Conservation (phyloP, 2,113 vertebrate species). For the Tauraco erythrolophus region DNA sequence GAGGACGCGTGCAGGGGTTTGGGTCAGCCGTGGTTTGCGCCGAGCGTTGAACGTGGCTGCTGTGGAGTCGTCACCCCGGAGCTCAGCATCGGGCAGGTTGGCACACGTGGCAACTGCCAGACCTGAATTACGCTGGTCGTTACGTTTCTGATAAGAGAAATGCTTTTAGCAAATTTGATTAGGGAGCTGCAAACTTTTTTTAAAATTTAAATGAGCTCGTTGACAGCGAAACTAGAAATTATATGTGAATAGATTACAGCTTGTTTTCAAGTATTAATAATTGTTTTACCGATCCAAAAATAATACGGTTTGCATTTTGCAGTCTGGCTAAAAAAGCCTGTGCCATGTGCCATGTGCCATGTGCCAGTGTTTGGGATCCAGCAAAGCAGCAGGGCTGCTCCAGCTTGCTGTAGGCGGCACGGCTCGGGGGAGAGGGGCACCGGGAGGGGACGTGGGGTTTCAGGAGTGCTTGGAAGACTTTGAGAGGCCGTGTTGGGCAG, state of each 20-base stretch:
- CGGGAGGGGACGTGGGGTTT: not conserved
- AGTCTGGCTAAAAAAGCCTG: not conserved
- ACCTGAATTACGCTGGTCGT: not conserved
- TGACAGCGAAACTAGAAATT: not conserved
- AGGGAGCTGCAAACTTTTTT: not conserved
- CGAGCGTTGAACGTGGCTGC: not conserved
- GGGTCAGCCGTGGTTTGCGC: not conserved
- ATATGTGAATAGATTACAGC: not conserved
- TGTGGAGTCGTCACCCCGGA: not conserved
- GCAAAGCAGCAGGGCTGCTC: too few species aligned
- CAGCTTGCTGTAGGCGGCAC: not conserved
- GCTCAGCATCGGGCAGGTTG: not conserved
- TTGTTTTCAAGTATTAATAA: not conserved
- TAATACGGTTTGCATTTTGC: not conserved
- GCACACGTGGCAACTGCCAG: not conserved
- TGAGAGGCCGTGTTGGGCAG: not conserved
- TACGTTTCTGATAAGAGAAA: not conserved
- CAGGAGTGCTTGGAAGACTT: not conserved
- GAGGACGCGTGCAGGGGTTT: not conserved
- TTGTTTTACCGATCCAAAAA: not conserved
- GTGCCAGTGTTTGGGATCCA: too few species aligned
- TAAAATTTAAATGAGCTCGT: conserved; percentile 13
- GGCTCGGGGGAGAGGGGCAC: not conserved
- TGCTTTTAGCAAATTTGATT: conserved; percentile 18
- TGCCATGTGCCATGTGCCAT: fast-evolving